Conservation (phyloP, 2,797 vertebrate species). For the Manis crassicaudata region DNA sequence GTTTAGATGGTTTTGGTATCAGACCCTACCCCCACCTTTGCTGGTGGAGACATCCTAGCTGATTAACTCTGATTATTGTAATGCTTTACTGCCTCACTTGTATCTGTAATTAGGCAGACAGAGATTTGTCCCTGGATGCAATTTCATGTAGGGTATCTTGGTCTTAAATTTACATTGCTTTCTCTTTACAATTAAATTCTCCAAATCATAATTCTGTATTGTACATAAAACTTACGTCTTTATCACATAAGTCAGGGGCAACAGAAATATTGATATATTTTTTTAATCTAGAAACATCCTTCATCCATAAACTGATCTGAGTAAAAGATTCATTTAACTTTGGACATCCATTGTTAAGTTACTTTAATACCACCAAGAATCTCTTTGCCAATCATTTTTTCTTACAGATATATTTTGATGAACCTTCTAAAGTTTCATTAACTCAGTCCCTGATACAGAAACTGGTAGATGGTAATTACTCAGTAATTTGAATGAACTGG, state of each 20-base stretch:
- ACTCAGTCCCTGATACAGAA: background rate
- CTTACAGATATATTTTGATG: background rate
- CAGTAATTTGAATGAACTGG: background rate
- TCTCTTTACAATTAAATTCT: slow-evolving; percentile 13
- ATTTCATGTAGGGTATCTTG: background rate
- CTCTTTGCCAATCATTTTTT: background rate
- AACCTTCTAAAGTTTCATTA: slow-evolving; percentile 9
- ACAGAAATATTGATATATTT: background rate
- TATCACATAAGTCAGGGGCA: background rate
- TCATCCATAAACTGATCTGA: background rate
- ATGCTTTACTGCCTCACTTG: background rate
- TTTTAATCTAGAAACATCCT: background rate
- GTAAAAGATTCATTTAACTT: slow-evolving; percentile 29
- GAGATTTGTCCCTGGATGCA: background rate
- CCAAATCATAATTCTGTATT: slow-evolving; percentile 18
- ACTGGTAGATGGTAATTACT: background rate
- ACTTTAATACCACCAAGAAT: slow-evolving; percentile 21
- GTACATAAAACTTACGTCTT: background rate
- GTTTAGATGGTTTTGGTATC: background rate
- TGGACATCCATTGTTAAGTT: slow-evolving; percentile 10
- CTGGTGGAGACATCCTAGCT: background rate
- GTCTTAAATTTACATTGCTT: background rate
- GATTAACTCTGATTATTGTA: background rate
- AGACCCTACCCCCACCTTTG: background rate
- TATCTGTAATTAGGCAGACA: background rate